These are phyloP conservation scores for Myotis myotis DNA, from an alignment of 2,797 vertebrate genomes.

Conservation along the genomic window DNA sequence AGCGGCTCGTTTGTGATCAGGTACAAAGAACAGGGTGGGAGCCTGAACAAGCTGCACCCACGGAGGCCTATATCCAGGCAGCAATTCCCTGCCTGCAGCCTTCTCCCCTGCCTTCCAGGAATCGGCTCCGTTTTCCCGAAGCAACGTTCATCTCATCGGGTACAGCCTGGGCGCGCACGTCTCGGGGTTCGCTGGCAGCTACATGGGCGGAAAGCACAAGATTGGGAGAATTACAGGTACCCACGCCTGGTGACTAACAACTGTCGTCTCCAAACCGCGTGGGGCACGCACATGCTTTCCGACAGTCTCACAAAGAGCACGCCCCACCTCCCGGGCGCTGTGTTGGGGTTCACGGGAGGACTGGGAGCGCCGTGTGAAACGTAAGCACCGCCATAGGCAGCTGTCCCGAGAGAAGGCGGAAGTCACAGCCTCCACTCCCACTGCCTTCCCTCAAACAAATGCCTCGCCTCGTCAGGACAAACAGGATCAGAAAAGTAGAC, in stretches of 20 bases:
- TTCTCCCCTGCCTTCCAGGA: slow-evolving; percentile 85
- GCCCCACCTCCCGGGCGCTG: neutral
- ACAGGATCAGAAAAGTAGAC: neutral
- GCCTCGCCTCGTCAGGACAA: neutral
- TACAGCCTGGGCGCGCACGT: slow-evolving; percentile 98
- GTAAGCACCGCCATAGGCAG: neutral
- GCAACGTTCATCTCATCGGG: slow-evolving; percentile 92
- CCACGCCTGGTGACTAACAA: neutral
- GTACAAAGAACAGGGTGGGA: neutral
- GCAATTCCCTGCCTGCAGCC: slow-evolving; percentile 33
- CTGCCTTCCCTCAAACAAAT: neutral
- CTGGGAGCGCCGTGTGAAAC: neutral
- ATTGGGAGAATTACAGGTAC: slow-evolving; percentile 96
- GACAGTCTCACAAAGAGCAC: neutral
- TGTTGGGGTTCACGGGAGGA: neutral
- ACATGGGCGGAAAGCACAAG: slow-evolving; percentile 86
- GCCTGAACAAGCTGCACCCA: neutral
- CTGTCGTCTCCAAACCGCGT: neutral
- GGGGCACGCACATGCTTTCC: neutral
- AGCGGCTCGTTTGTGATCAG: neutral
- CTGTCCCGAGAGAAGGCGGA: neutral
- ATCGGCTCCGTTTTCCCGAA: slow-evolving; percentile 85
- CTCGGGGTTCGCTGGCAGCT: slow-evolving; percentile 95
- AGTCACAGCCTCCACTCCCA: neutral
- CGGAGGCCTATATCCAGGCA: neutral